Evolutionary conservation across 2,797 vertebrate species (phyloP), one percentile per base, ranked within the genome.

Genomic region (Schizothorax lantsangensis): DNA sequence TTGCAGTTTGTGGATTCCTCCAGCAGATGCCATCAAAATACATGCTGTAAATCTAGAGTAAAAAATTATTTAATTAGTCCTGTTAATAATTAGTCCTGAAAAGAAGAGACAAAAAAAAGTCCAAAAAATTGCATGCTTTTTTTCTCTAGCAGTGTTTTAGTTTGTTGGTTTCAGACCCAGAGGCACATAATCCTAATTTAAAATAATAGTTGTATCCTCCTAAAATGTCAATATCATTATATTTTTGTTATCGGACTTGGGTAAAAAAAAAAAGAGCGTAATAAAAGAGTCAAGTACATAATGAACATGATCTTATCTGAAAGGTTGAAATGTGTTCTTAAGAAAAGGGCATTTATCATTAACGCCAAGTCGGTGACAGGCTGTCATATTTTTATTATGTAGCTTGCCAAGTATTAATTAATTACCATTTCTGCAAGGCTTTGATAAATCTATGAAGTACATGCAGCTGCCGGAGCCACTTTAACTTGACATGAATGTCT

Each of bases 1-100:
- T 72, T 6, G 36, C 36, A 69, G 68, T 72, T 45, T 72, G 40
- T 12, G 12, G 14, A 30, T 47, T 47, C 14, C 15, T 26, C 43
- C 71, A 73, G 43, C 43, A 73, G 71, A 1, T 73, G 43, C 40
- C 71, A 73, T 45, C 71, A 73, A 47, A 73, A 73, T 26, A 45
- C 40, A 73, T 73, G 40, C 26, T 26, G 45, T 73, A 17, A 26
- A 73, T 73, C 43, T 26, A 26, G 12, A 47, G 72, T 21, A 45
- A 54, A 52, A 54, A 54, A 54, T 54, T 2, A 54, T 21, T 54
- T 21, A 54, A 54, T 54, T 54, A 19, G 49, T 17, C 33, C 17
- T 38, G 66, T 10, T 17, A 49, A 15, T 17, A 52, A 52, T 52
- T 52, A 54, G 19, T 8, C 36, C 19, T 40, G 68, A 40, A 19